phyloP scores from a whole-genome alignment of 2,888 invertebrate genomes.

The Eubasilissa splendida region DNA sequence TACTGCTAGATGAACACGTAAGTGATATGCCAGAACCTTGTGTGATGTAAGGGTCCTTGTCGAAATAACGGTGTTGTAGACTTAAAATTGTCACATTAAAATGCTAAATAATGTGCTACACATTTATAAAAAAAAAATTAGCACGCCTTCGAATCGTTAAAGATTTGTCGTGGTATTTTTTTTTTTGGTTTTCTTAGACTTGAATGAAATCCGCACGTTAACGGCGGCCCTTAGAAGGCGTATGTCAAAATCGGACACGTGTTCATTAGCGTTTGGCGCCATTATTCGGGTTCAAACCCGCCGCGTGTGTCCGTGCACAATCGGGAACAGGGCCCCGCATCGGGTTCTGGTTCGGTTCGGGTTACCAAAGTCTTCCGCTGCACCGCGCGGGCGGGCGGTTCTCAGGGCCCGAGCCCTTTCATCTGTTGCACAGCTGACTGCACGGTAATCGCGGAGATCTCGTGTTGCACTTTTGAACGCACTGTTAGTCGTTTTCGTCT shows the following conservation, averaged over 20 bases:
- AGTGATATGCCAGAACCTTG: too few relatives aligned
- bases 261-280: slow-evolving; percentile 35
- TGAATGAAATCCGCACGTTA: too few relatives aligned
- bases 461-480: neutral
- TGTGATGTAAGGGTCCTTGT: too few relatives aligned
- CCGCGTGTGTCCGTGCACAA: slow-evolving; percentile 37
- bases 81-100: too few relatives aligned
- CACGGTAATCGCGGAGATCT: neutral
- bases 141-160: too few relatives aligned
- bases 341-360: slow-evolving; percentile 7
- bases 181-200: too few relatives aligned
- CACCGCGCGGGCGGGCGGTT: slow-evolving; percentile 19
- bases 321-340: slow-evolving; percentile 7
- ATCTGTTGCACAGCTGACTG: slow-evolving; percentile 6
- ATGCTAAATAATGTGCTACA: too few relatives aligned
- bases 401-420: slow-evolving; percentile 17
- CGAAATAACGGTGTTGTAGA: too few relatives aligned
- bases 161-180: too few relatives aligned
- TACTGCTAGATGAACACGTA: too few relatives aligned
- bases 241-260: slow-evolving; percentile 4
- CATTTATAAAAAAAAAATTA: too few relatives aligned
- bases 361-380: slow-evolving; percentile 32
- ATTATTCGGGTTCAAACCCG: slow-evolving; percentile 20
- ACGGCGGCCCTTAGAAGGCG: too few relatives aligned
- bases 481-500: slow-evolving; percentile 8